These are phyloP conservation scores for Drosophila mimetica DNA, from an alignment of 2,888 invertebrate species.

Conservation along the genomic window DNA sequence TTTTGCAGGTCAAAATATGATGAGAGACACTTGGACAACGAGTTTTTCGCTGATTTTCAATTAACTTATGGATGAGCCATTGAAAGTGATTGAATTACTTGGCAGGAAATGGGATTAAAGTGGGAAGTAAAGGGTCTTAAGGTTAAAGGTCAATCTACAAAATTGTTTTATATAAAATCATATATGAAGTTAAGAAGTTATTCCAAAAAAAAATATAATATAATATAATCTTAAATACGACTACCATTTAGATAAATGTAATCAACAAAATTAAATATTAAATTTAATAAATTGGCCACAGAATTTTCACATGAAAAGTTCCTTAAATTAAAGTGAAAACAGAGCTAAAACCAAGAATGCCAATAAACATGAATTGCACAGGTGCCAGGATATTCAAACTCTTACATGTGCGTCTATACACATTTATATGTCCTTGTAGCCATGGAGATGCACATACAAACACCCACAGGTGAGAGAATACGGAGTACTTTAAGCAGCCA, in stretches of 20 bases:
- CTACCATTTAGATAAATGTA: too few relatives aligned
- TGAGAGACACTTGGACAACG: constrained; percentile 11
- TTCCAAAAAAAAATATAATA: too few relatives aligned
- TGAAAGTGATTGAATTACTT: constrained; percentile 17
- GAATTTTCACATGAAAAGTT: neutral
- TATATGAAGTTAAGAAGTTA: too few relatives aligned
- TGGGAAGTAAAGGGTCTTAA: neutral
- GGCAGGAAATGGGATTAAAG: neutral
- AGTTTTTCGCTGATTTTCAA: constrained; percentile 14
- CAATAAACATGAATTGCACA: constrained; percentile 12
- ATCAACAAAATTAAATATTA: too few relatives aligned
- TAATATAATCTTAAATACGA: too few relatives aligned
- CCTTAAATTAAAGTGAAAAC: neutral
- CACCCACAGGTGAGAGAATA: constrained; percentile 11
- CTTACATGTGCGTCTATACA: neutral
- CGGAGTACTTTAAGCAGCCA: constrained; percentile 36
- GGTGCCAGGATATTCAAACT: neutral
- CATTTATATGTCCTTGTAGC: neutral
- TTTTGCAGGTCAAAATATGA: neutral
- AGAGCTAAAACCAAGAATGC: constrained; percentile 2
- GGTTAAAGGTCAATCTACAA: constrained; percentile 4
- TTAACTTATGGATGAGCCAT: constrained; percentile 25
- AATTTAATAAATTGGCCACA: neutral
- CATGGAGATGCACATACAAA: constrained; percentile 18
- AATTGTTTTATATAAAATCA: neutral